Evolutionary conservation across 2,888 invertebrate species (phyloP).

Genomic region (Eilema griseolum): DNA sequence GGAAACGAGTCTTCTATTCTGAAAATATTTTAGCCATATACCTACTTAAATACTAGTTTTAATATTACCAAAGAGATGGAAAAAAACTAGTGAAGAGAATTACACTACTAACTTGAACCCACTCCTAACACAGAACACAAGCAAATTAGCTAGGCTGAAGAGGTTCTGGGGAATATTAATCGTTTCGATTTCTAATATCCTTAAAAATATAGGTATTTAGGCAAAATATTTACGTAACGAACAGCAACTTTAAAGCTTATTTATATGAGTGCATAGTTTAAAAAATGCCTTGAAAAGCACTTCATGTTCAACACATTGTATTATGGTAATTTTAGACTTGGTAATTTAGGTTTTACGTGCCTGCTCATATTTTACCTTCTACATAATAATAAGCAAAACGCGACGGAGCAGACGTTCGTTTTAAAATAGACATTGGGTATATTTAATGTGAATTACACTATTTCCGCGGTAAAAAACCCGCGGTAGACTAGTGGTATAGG

Average conservation of each 20-base stretch:
- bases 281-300: background rate
- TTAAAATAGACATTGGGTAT: background rate
- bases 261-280: background rate
- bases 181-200: background rate
- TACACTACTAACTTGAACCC: background rate
- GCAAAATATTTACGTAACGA: no score
- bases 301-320: background rate
- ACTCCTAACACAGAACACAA: background rate
- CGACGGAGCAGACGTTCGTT: background rate
- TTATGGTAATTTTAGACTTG: background rate
- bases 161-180: background rate
- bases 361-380: conserved; percentile 15
- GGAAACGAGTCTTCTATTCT: no score
- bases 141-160: background rate
- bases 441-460: background rate
- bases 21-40: no score
- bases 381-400: conserved; percentile 4
- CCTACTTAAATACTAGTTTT: no score
- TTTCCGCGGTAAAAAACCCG: no score
- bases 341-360: conserved; percentile 9
- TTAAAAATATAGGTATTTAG: background rate
- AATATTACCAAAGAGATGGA: no score
- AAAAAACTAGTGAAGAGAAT: no score
- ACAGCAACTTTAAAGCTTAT: no score
- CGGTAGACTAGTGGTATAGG: no score